Conservation (phyloP, 2,113 vertebrate species). For the Eulemur rufifrons region DNA sequence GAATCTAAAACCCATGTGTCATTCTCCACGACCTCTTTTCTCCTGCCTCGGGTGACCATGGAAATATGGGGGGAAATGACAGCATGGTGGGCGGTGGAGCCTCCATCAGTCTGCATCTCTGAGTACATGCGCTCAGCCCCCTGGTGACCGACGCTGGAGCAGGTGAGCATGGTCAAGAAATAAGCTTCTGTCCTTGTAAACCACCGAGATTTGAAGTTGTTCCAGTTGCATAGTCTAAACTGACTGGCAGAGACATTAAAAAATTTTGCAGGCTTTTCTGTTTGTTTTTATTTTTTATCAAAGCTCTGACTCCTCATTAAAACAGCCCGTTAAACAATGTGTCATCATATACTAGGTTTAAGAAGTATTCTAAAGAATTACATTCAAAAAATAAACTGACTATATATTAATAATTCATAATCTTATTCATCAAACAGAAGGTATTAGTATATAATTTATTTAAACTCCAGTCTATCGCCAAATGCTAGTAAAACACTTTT, state of each 20-base stretch:
- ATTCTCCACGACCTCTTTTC: not conserved
- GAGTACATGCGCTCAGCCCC: not conserved
- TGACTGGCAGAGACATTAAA: not conserved
- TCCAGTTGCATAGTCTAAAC: not conserved
- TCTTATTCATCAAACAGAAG: constrained; percentile 5
- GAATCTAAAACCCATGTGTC: not conserved
- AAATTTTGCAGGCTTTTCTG: not conserved
- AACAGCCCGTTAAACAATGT: not conserved
- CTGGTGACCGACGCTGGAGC: not conserved
- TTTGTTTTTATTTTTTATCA: constrained; percentile 13
- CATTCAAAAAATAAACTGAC: not conserved
- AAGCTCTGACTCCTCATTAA: not conserved
- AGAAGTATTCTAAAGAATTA: not conserved
- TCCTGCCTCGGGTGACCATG: not conserved
- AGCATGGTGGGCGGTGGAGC: not conserved
- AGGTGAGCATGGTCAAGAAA: not conserved
- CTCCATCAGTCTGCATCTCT: not conserved
- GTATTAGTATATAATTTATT: not conserved
- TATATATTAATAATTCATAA: not conserved
- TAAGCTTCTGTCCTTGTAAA: not conserved
- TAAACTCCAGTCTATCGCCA: not conserved
- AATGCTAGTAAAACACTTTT: not conserved
- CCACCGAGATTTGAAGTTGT: too few relatives aligned
- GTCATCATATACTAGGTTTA: not conserved
- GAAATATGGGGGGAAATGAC: not conserved